Percentiles rank a stretch among this genome's conserved stretches.
phyloP scores from a whole-genome alignment of 2,797 vertebrate genomes.

The Crenichthys baileyi region DNA sequence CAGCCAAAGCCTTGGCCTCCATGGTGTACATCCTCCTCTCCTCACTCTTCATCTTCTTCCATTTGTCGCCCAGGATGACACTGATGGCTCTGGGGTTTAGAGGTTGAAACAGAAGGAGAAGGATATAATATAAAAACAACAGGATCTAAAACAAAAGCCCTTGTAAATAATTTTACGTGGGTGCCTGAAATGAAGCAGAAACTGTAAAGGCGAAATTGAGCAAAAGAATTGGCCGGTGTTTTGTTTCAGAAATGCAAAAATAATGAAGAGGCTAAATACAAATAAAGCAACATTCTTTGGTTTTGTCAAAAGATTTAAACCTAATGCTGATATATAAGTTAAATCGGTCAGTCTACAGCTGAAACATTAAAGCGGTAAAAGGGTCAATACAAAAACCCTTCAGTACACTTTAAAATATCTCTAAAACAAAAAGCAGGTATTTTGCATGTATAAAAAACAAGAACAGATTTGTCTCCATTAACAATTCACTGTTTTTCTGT shows the following conservation, averaged over 20 bases:
- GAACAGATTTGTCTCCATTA: not conserved
- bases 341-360: not conserved
- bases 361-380: not conserved
- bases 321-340: not conserved
- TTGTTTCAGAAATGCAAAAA: not conserved
- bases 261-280: not conserved
- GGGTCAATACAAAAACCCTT: not conserved
- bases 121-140: not conserved
- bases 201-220: not conserved
- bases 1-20: slow-evolving; percentile 98
- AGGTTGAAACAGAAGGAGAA: slow-evolving; percentile 11
- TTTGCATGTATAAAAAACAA: not conserved
- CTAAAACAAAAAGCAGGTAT: not conserved
- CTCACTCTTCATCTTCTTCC: slow-evolving; percentile 99
- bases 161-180: too few species aligned
- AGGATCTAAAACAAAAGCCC: not conserved
- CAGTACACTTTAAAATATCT: not conserved
- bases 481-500: not conserved
- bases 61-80: slow-evolving; percentile 98
- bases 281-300: not conserved
- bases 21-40: slow-evolving; percentile 97
- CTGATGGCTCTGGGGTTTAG: slow-evolving; percentile 92
- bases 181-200: not conserved
- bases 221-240: not conserved
- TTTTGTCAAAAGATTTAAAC: not conserved